Percentiles rank a stretch among this genome's conserved stretches.
Evolutionary conservation across 2,797 vertebrate species (phyloP).

Genomic region (Calcarius lapponicus): DNA sequence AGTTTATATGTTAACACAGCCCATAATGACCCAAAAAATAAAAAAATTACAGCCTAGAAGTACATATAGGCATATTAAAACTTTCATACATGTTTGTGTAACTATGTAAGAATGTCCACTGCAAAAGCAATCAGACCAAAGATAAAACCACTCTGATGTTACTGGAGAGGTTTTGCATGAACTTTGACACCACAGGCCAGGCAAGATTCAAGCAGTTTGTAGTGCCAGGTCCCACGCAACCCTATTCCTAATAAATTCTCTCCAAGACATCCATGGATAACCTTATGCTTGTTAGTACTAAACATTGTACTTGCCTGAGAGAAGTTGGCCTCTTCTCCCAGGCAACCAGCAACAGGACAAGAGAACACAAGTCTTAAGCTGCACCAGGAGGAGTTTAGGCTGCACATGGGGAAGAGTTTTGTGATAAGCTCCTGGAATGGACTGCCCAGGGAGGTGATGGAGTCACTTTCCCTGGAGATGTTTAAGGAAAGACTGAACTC

Average conservation of each 20-base stretch:
- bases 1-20: background rate
- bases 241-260: background rate
- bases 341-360: fast-evolving
- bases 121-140: background rate
- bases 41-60: background rate
- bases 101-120: fast-evolving
- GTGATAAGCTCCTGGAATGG: background rate
- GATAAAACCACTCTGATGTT: background rate
- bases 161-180: fast-evolving
- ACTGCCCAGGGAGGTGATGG: background rate
- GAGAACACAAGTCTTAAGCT: background rate
- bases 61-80: background rate
- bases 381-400: background rate
- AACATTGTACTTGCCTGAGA: background rate
- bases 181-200: background rate
- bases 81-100: background rate
- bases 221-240: fast-evolving
- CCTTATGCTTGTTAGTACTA: background rate
- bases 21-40: background rate
- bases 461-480: background rate
- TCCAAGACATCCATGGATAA: background rate
- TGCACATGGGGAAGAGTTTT: background rate
- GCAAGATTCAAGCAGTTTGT: background rate
- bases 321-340: background rate
- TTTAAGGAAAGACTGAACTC: background rate